These are phyloP conservation scores for Bombus polaris DNA, from an alignment of 1,140 invertebrate genomes.

Conservation along the genomic window DNA sequence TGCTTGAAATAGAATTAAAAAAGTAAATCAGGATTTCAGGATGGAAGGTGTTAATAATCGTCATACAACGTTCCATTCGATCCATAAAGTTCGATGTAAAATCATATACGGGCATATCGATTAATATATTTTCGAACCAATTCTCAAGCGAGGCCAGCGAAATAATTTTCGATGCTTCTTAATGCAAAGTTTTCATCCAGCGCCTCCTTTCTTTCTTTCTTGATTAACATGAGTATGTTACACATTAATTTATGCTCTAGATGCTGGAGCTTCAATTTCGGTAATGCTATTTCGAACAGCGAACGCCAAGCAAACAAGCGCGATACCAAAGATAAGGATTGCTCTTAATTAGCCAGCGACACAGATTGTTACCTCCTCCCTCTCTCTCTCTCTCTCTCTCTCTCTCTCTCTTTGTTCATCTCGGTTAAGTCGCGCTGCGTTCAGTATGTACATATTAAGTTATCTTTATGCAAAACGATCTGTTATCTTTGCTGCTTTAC, in stretches of 20 bases:
- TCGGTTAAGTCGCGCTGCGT: neutral
- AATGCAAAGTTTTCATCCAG: neutral
- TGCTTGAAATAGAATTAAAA: no score
- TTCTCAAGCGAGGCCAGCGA: neutral
- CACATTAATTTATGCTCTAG: neutral
- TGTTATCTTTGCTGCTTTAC: slow-evolving; percentile 38
- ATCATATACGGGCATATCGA: no score
- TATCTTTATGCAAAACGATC: slow-evolving; percentile 51
- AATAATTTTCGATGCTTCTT: neutral
- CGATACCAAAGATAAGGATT: slow-evolving; percentile 48
- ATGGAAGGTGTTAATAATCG: no score
- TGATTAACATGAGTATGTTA: neutral
- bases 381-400: neutral
- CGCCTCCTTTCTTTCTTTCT: no score
- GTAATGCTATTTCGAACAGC: neutral
- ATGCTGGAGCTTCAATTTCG: neutral
- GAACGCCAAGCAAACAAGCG: slow-evolving; percentile 4
- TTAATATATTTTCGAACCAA: no score
- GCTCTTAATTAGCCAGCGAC: slow-evolving; percentile 49
- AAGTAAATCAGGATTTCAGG: no score
- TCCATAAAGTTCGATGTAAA: no score
- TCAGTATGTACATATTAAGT: slow-evolving; percentile 17
- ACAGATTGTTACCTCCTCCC: slow-evolving; percentile 27
- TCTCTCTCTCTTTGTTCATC: neutral
- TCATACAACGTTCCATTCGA: no score